Conservation (phyloP, 2,797 vertebrate genomes). For the Lemur catta region DNA sequence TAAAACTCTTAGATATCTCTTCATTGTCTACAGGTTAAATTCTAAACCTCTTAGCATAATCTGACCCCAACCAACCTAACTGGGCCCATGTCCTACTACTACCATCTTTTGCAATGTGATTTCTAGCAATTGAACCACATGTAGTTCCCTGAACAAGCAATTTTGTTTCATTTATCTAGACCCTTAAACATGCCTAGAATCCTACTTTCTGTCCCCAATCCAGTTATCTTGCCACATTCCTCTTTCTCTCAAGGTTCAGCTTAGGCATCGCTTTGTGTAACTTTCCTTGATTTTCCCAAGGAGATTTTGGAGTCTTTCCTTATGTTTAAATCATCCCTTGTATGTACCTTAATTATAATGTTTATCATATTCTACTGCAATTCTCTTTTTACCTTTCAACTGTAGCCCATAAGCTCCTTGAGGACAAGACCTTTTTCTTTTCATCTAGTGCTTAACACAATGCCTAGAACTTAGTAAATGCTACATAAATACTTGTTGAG, state of each 20-base stretch:
- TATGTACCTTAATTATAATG: background rate
- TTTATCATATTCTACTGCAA: constrained; percentile 14
- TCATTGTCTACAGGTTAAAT: constrained; percentile 26
- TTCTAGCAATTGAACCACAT: background rate
- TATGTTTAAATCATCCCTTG: background rate
- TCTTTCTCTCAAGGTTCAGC: background rate
- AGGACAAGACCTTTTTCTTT: constrained; percentile 29
- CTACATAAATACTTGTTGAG: background rate
- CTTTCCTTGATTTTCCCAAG: constrained; percentile 32
- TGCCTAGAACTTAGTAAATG: background rate
- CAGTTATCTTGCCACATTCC: background rate
- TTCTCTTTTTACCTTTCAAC: constrained; percentile 20
- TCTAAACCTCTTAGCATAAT: background rate
- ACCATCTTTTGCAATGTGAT: background rate
- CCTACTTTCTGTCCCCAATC: background rate
- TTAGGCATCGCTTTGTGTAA: background rate
- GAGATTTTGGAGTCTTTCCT: background rate
- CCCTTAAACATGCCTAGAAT: background rate
- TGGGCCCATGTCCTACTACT: background rate
- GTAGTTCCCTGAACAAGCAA: background rate
- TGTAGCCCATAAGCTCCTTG: background rate
- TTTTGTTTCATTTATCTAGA: background rate
- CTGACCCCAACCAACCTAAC: background rate
- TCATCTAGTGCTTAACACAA: background rate
- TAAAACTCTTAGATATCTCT: background rate